These are phyloP conservation scores for Mus caroli DNA, from an alignment of 2,797 vertebrate genomes.

Conservation along the genomic window DNA sequence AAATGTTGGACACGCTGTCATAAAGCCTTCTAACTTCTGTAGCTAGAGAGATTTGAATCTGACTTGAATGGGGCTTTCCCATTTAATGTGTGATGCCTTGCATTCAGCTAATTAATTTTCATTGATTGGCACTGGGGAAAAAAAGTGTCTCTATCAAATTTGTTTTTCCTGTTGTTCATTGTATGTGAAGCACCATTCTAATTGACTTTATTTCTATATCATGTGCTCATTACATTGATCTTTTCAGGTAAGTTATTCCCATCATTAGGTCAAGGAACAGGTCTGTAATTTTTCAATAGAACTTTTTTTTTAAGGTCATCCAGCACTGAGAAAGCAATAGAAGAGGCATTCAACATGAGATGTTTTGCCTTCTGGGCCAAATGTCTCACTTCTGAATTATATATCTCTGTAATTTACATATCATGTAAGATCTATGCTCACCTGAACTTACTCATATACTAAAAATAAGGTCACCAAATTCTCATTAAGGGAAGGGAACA, in stretches of 20 bases:
- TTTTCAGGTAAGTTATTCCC: neutral
- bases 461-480: neutral
- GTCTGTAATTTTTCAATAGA: neutral
- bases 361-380: neutral
- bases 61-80: neutral
- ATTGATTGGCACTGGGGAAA: neutral
- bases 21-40: slow-evolving; percentile 16
- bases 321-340: neutral
- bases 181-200: neutral
- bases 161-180: slow-evolving; percentile 4
- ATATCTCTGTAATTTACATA: neutral
- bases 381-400: neutral
- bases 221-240: neutral
- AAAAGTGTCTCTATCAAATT: neutral
- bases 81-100: neutral
- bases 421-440: neutral
- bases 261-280: neutral
- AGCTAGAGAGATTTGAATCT: neutral
- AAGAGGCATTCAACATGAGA: neutral
- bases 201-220: neutral
- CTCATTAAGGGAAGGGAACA: slow-evolving; percentile 34
- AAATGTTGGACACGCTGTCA: neutral
- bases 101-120: neutral
- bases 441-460: slow-evolving; percentile 34
- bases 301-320: neutral